These are phyloP conservation scores for Andrena hattorfiana DNA, from an alignment of 2,888 invertebrate genomes.

Conservation along the genomic window DNA sequence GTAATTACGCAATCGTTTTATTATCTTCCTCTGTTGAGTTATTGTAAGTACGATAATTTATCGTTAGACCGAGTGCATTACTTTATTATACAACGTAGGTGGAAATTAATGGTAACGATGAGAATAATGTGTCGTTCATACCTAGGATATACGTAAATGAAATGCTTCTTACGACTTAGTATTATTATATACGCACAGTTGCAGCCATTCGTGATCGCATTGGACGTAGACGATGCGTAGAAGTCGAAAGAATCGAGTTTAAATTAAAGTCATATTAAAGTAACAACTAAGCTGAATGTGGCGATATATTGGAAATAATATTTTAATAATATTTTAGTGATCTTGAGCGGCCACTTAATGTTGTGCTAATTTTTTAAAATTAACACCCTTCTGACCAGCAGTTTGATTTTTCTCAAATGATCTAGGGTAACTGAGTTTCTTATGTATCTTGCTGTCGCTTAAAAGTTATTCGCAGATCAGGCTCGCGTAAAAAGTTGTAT, in stretches of 20 bases:
- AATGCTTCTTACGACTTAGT: conserved; percentile 64
- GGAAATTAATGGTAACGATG: conserved; percentile 34
- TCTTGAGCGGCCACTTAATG: no score
- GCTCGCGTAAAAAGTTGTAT: no score
- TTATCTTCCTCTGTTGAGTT: conserved; percentile 63
- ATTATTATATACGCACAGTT: conserved; percentile 55
- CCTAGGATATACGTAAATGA: conserved; percentile 40
- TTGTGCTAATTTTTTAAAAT: no score
- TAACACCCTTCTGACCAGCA: no score
- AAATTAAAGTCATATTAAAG: no score
- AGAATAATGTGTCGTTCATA: conserved; percentile 40
- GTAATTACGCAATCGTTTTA: conserved; percentile 49
- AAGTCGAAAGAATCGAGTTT: not conserved
- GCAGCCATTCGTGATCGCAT: conserved; percentile 3
- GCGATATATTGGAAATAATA: no score
- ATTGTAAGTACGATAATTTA: conserved; percentile 70
- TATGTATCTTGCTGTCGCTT: no score
- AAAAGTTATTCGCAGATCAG: no score
- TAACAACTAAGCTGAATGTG: no score
- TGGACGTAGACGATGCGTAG: not conserved
- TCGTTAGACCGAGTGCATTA: conserved; percentile 57
- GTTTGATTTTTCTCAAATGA: no score
- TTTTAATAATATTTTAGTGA: no score
- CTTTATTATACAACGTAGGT: conserved; percentile 44
- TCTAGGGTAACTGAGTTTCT: no score